Base-by-base conservation (phyloP, 1,140 invertebrate species). In the Berghia stephanieae region DNA sequence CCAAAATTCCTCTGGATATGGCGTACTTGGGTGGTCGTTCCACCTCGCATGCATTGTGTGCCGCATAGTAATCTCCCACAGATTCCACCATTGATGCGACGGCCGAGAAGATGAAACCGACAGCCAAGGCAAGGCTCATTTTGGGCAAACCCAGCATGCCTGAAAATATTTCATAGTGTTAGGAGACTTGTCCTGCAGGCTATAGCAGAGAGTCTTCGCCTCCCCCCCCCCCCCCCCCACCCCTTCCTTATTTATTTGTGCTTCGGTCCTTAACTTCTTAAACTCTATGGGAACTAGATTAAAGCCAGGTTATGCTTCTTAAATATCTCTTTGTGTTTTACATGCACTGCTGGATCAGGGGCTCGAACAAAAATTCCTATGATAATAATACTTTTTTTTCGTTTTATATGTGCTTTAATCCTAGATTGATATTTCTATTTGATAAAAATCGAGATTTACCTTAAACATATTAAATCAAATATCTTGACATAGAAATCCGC, bases 1-100 rank as follows among this genome's bases (percentile, higher is more conserved):
- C 93, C 8, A 92, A 94, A 44, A 96, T 94, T 0, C 95, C 95
- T 10, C 95, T 92, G 80, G 90, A 90, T n/a, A 90, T 82, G 13
- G 90, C 90, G 79, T 90, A 88, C 18, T 80, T 78, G 5, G 90
- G 89, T 2, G 89, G 89, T 13, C 83, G 80, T 18, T 83, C 79
- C 46, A 86, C 85, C 36, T 85, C 78, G 46, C 85, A 86, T 24
- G 88, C 80, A 67, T 85, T 78, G 0, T 88, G 87, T 18, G 86
- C 82, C 5, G 89, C 88, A 73, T 88, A 87, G 78, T 90, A 90
- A 78, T 90, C 89, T 2, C 89, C 89, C 13, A 90, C 84, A n/a
- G 88, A 87, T 79, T 90, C 89, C 57, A 90, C 82, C 3, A 90
- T 80, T 0, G 88, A 88, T 8, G 87, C 82, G 24, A 89, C 72